Conservation (phyloP, 2,888 invertebrate genomes). For the Pantelozetes paolii region DNA sequence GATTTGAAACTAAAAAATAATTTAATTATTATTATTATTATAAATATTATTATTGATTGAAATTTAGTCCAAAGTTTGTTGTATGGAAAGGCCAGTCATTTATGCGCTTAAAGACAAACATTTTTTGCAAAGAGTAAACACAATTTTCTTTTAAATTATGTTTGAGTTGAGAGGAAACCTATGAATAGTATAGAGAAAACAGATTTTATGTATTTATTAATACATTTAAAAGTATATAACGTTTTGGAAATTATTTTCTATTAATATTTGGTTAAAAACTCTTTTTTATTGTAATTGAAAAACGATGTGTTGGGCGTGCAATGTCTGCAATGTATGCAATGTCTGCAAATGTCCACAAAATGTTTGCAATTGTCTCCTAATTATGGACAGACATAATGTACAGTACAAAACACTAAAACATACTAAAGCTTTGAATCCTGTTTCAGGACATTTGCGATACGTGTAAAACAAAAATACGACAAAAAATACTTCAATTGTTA, state of each 20-base stretch:
- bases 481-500: slow-evolving; percentile 16
- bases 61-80: slow-evolving; percentile 35
- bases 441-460: slow-evolving; percentile 20
- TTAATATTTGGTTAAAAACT: slow-evolving; percentile 18
- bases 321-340: slow-evolving; percentile 28
- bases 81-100: slow-evolving; percentile 29
- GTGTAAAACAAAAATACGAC: slow-evolving; percentile 19
- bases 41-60: slow-evolving; percentile 24
- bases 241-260: slow-evolving; percentile 12
- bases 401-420: slow-evolving; percentile 25
- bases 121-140: not conserved
- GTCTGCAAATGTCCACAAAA: too few relatives aligned
- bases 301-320: slow-evolving; percentile 20
- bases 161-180: too few relatives aligned
- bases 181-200: not conserved
- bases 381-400: slow-evolving; percentile 15
- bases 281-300: slow-evolving; percentile 3
- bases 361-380: slow-evolving; percentile 27
- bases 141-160: slow-evolving; percentile 5
- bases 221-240: slow-evolving; percentile 24
- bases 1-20: too few relatives aligned
- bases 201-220: slow-evolving; percentile 9
- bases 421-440: not conserved
- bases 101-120: not conserved
- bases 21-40: slow-evolving; percentile 19